Evolutionary conservation across 2,113 vertebrate genomes (phyloP).

Genomic region (Tachysurus vachellii): DNA sequence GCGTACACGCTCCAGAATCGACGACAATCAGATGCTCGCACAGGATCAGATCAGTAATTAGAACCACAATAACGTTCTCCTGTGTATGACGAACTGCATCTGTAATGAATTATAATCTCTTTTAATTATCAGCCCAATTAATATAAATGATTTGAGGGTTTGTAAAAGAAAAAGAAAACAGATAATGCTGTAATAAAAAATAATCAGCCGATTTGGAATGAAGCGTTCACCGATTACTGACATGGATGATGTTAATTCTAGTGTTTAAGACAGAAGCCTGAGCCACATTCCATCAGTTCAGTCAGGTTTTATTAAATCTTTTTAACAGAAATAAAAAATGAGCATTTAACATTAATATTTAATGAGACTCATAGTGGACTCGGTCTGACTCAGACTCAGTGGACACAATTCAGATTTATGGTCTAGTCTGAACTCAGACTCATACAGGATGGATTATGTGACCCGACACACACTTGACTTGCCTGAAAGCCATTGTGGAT

Average conservation of each 20-base stretch:
- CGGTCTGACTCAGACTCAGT: not conserved
- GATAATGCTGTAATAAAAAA: not conserved
- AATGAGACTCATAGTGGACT: not conserved
- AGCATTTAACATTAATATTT: not conserved
- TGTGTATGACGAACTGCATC: not conserved
- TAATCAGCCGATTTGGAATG: not conserved
- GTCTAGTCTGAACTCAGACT: not conserved
- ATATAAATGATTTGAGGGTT: not conserved
- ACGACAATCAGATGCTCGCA: not conserved
- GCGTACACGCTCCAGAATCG: not conserved
- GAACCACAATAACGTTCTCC: not conserved
- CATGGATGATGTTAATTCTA: not conserved
- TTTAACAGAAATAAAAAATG: not conserved
- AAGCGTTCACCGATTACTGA: not conserved
- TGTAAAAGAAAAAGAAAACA: not conserved
- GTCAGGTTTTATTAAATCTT: not conserved
- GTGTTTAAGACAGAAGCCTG: not conserved
- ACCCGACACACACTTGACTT: not conserved
- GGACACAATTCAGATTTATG: not conserved
- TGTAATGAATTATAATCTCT: not conserved
- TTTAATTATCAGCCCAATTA: not conserved
- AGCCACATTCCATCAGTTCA: not conserved
- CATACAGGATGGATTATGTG: not conserved
- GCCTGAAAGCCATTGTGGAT: not conserved
- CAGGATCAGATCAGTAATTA: not conserved